A percentile compares a stretch with the other conserved stretches of the same genome.
Conservation (phyloP, 2,888 invertebrate species). For the Polymixis lichenea region DNA sequence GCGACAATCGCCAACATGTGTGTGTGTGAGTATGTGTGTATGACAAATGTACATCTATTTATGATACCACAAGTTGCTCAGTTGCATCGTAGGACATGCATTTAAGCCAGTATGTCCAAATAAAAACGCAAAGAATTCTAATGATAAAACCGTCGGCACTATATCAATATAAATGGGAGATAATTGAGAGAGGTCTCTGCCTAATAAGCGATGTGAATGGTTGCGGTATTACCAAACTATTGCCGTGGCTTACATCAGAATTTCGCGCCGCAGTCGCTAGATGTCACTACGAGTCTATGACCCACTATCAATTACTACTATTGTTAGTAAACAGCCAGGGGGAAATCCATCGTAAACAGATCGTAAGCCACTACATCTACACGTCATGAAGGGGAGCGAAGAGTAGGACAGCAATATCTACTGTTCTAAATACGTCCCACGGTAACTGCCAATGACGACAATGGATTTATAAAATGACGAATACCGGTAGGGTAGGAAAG, state of each 20-base stretch:
- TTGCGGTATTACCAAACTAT: background rate
- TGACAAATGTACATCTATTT: too few relatives aligned
- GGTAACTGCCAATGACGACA: conserved; percentile 24
- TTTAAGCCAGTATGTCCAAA: too few relatives aligned
- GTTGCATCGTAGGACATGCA: too few relatives aligned
- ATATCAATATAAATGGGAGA: too few relatives aligned
- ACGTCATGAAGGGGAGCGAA: background rate
- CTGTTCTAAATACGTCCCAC: conserved; percentile 7
- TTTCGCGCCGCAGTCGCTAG: conserved; percentile 9
- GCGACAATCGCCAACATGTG: too few relatives aligned
- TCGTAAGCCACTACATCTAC: background rate
- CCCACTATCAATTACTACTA: background rate
- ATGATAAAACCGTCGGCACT: too few relatives aligned
- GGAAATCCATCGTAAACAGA: background rate
- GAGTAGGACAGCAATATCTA: conserved; percentile 33
- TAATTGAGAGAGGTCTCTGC: too few relatives aligned
- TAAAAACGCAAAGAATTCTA: too few relatives aligned
- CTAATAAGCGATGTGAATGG: background rate
- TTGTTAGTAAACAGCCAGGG: conserved; percentile 5
- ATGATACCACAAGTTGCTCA: too few relatives aligned
- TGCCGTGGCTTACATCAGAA: background rate
- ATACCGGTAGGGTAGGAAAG: background rate
- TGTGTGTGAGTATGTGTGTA: too few relatives aligned
- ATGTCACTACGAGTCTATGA: conserved; percentile 27
- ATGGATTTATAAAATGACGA: conserved; percentile 8